Conservation (phyloP, 2,113 vertebrate species). For the Platichthys flesus region DNA sequence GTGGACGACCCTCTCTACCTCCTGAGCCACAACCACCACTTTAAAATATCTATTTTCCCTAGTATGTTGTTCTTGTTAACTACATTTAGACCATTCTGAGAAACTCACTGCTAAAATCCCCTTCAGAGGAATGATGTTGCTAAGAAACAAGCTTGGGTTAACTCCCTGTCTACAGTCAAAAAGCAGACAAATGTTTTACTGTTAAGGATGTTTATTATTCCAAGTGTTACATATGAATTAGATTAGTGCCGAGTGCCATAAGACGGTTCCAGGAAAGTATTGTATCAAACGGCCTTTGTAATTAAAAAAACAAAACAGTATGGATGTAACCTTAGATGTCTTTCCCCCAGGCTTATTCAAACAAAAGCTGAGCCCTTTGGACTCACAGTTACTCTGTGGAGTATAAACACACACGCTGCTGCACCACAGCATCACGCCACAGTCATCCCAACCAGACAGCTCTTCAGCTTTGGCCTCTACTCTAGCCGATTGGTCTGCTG, state of each 20-base stretch:
- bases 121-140: constrained; percentile 10
- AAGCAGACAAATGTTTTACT: neutral
- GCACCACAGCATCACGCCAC: constrained; percentile 41
- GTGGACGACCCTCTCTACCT: neutral
- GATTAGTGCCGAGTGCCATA: neutral
- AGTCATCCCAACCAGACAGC: neutral
- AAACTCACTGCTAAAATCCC: neutral
- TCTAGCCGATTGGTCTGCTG: constrained; percentile 57
- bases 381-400: constrained; percentile 26
- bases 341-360: constrained; percentile 21
- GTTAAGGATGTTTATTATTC: neutral
- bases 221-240: neutral
- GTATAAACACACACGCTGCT: constrained; percentile 5
- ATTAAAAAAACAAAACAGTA: neutral
- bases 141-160: constrained; percentile 11
- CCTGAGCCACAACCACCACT: neutral
- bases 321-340: neutral
- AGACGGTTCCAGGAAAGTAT: neutral
- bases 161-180: neutral
- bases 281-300: neutral
- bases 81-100: neutral
- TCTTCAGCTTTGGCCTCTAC: constrained; percentile 1
- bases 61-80: neutral
- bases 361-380: constrained; percentile 59
- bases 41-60: neutral